A percentile compares a stretch with the other conserved stretches of the same genome.
Evolutionary conservation across 2,888 invertebrate genomes (phyloP).

Genomic region (Drosophila mulleri): DNA sequence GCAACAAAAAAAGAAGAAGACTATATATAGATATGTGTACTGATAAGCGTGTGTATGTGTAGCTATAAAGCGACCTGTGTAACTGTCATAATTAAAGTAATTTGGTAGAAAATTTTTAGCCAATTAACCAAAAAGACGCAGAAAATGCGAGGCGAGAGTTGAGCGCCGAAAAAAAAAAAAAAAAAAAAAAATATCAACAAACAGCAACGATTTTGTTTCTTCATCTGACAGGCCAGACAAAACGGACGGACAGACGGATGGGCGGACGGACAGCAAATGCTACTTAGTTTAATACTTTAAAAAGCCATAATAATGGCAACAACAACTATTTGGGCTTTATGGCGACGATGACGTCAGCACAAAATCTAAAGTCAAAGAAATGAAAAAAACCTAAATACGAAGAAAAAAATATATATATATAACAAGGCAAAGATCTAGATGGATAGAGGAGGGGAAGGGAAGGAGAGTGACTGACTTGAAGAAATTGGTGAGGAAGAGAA

Average conservation of each 20-base stretch:
- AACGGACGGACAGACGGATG: constrained; percentile 10
- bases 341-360: constrained; percentile 59
- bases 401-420: background rate
- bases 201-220: background rate
- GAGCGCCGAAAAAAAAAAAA: constrained; percentile 9
- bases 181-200: background rate
- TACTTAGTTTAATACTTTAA: constrained; percentile 78
- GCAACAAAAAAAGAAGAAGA: constrained; percentile 19
- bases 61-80: constrained; percentile 56
- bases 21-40: constrained; percentile 11
- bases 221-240: constrained; percentile 36
- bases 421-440: constrained; percentile 8
- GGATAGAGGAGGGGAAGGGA: background rate
- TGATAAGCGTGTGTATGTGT: background rate
- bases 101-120: constrained; percentile 83
- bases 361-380: constrained; percentile 34
- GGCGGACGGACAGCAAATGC: constrained; percentile 46
- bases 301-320: constrained; percentile 72
- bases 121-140: constrained; percentile 81
- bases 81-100: constrained; percentile 83
- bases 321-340: constrained; percentile 28
- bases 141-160: constrained; percentile 70
- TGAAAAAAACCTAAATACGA: constrained; percentile 2
- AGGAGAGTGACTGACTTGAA: no score
- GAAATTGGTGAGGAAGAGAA: no score